Evolutionary conservation across 2,888 invertebrate species (phyloP).

Genomic region (Agonopterix subpropinquella): DNA sequence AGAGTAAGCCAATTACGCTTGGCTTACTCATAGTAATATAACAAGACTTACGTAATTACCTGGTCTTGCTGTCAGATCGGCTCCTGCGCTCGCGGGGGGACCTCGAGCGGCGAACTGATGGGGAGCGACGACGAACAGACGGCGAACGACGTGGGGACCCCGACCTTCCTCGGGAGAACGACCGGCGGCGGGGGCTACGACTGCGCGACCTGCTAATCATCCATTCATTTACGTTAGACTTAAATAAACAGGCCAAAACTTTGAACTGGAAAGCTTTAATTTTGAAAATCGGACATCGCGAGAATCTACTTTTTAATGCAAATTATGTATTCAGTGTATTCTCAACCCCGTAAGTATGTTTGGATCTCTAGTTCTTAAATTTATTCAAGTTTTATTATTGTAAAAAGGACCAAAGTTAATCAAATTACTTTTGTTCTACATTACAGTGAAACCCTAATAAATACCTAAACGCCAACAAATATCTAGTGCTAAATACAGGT

Average conservation of each 20-base stretch:
- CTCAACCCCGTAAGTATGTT: too few species aligned
- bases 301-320: too few species aligned
- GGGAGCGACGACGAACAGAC: slow-evolving; percentile 59
- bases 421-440: slow-evolving; percentile 6
- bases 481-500: slow-evolving; percentile 47
- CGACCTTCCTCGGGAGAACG: slow-evolving; percentile 64
- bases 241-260: too few species aligned
- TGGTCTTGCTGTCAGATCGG: slow-evolving; percentile 65
- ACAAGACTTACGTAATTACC: slow-evolving; percentile 26
- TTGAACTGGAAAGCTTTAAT: neutral
- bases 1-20: too few species aligned
- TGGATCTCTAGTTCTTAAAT: too few species aligned
- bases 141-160: slow-evolving; percentile 60
- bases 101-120: slow-evolving; percentile 56
- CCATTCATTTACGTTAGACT: neutral
- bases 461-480: slow-evolving; percentile 41
- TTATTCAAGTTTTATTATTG: too few species aligned
- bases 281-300: too few species aligned
- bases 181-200: slow-evolving; percentile 65
- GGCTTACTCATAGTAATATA: too few species aligned
- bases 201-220: slow-evolving; percentile 53
- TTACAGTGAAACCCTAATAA: slow-evolving; percentile 29
- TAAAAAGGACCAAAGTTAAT: neutral
- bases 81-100: slow-evolving; percentile 64
- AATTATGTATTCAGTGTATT: too few species aligned